phyloP scores from a whole-genome alignment of 2,113 vertebrate species.

The Parotia lawesii region DNA sequence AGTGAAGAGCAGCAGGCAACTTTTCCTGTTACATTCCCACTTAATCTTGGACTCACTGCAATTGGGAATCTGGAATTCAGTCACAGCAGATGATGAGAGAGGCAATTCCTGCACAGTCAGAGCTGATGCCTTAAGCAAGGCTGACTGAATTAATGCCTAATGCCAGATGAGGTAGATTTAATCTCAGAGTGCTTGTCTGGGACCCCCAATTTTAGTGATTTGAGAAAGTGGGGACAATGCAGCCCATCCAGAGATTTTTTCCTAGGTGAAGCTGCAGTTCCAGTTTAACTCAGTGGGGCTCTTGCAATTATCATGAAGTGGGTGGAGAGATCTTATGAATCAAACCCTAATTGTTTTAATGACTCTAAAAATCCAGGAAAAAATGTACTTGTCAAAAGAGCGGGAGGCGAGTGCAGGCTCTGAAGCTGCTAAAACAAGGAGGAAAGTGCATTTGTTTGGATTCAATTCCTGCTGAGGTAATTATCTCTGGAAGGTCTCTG shows the following conservation, averaged over 20 bases:
- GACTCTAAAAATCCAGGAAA: background rate
- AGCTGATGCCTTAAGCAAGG: background rate
- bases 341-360: background rate
- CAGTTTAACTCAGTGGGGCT: background rate
- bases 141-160: background rate
- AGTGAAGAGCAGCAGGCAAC: background rate
- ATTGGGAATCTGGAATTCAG: background rate
- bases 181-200: background rate
- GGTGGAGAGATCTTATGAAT: background rate
- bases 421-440: background rate
- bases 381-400: background rate
- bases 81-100: background rate
- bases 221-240: background rate
- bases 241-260: background rate
- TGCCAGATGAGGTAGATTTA: background rate
- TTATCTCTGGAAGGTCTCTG: background rate
- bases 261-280: background rate
- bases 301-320: background rate
- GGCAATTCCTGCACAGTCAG: background rate
- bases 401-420: background rate
- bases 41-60: too few relatives aligned
- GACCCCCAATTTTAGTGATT: background rate
- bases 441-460: background rate
- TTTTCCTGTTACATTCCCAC: background rate
- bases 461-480: background rate